Evolutionary conservation across 2,888 invertebrate genomes (phyloP).

Genomic region (Corbicula japonica): DNA sequence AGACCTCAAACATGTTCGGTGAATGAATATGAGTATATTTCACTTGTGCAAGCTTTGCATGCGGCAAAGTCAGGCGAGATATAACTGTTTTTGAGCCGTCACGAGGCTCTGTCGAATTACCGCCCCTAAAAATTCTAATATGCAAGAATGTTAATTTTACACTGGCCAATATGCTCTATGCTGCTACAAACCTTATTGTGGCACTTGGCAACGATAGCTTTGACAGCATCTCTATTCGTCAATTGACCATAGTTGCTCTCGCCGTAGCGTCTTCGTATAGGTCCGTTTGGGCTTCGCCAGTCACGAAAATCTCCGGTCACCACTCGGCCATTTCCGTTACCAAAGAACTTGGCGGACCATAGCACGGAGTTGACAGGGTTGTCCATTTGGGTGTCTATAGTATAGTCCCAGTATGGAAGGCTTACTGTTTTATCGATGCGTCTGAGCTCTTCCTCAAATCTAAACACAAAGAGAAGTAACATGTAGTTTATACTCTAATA

Average conservation of each 20-base stretch:
- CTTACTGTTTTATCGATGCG: conserved; percentile 64
- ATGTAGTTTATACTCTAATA: too few relatives aligned
- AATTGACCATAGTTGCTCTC: conserved; percentile 41
- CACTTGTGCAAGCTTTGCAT: too few relatives aligned
- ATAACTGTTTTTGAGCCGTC: too few relatives aligned
- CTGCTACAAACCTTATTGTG: conserved; percentile 6
- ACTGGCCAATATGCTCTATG: neutral
- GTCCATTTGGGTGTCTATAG: conserved; percentile 63
- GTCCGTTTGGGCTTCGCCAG: conserved; percentile 58
- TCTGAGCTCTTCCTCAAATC: conserved; percentile 73
- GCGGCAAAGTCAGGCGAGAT: too few relatives aligned
- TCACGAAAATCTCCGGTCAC: conserved; percentile 67
- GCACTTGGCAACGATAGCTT: conserved; percentile 29
- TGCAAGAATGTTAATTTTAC: neutral
- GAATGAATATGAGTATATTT: too few relatives aligned
- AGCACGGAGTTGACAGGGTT: conserved; percentile 67
- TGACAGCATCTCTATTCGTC: conserved; percentile 21
- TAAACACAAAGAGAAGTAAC: conserved; percentile 19
- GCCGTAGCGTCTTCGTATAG: conserved; percentile 43
- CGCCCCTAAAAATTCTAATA: too few relatives aligned
- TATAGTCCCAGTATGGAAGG: conserved; percentile 75
- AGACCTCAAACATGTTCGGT: too few relatives aligned
- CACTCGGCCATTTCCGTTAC: conserved; percentile 69
- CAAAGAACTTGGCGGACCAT: conserved; percentile 66
- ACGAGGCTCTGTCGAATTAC: too few relatives aligned